Evolutionary conservation across 2,888 invertebrate species (phyloP).

Genomic region (Galeruca laticollis): DNA sequence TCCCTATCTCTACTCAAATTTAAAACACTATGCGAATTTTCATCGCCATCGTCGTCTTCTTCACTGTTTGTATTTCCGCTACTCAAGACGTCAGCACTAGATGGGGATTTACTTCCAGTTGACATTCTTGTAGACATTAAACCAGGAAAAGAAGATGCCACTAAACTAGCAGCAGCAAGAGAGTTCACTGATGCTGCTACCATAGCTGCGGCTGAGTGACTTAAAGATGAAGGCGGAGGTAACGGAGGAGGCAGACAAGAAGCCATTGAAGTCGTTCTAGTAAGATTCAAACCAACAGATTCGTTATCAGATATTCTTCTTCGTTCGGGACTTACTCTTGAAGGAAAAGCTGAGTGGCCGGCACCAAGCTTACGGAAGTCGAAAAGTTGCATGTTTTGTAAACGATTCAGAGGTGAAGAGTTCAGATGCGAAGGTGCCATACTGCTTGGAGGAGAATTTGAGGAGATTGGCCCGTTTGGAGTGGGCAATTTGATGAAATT

Average conservation of each 20-base stretch:
- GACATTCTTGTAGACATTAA: conserved; percentile 69
- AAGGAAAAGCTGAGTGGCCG: conserved; percentile 69
- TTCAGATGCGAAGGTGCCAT: conserved; percentile 72
- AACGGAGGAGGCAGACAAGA: conserved; percentile 73
- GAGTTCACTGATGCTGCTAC: conserved; percentile 74
- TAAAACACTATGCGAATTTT: conserved; percentile 73
- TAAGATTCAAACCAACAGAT: conserved; percentile 72
- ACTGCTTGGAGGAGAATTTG: conserved; percentile 73
- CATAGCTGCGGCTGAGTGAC: conserved; percentile 75
- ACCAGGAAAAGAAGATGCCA: conserved; percentile 74
- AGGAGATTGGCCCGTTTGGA: conserved; percentile 69
- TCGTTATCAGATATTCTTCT: conserved; percentile 70
- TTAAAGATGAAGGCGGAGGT: conserved; percentile 74
- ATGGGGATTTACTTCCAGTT: conserved; percentile 69
- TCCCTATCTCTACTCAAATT: conserved; percentile 74
- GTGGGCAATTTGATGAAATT: conserved; percentile 67
- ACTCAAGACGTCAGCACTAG: conserved; percentile 63
- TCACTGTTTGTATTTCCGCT: conserved; percentile 64
- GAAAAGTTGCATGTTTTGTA: conserved; percentile 96
- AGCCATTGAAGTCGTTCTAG: conserved; percentile 73
- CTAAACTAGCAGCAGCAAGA: conserved; percentile 71
- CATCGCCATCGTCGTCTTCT: conserved; percentile 73
- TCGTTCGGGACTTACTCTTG: conserved; percentile 67
- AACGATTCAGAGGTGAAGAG: conserved; percentile 84
- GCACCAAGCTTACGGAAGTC: conserved; percentile 87